Percentiles rank a stretch among this genome's conserved stretches.
These are phyloP conservation scores for Helogale parvula DNA, from an alignment of 2,113 vertebrate genomes.

Conservation along the genomic window DNA sequence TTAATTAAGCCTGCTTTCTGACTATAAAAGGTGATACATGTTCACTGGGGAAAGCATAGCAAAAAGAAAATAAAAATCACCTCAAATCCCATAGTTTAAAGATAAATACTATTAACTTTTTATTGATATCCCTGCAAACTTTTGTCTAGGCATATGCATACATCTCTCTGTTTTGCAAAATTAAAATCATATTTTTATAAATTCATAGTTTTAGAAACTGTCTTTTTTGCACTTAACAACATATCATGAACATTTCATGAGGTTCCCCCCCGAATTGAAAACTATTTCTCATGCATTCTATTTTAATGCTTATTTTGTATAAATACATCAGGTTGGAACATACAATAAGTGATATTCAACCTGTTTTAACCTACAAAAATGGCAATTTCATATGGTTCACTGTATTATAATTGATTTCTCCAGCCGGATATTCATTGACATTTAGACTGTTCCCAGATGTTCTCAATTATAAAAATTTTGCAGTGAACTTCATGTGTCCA, in stretches of 20 bases:
- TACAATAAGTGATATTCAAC: conserved; percentile 26
- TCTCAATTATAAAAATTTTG: background rate
- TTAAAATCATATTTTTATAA: background rate
- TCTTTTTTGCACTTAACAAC: background rate
- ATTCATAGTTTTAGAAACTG: background rate
- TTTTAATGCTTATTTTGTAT: background rate
- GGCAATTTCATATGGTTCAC: background rate
- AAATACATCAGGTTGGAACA: background rate
- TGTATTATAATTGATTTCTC: conserved; percentile 31
- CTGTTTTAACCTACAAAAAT: background rate
- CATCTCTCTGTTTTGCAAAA: background rate
- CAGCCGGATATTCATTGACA: conserved; percentile 35
- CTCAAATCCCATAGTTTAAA: background rate
- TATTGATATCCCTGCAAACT: background rate
- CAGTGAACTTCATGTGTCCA: background rate
- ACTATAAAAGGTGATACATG: background rate
- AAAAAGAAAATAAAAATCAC: background rate
- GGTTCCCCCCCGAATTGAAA: background rate
- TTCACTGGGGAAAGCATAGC: background rate
- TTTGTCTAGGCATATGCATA: background rate
- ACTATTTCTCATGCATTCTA: background rate
- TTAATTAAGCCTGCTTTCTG: conserved; percentile 5
- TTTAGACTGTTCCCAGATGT: conserved; percentile 43
- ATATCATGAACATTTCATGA: background rate
- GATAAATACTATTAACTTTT: background rate